Percentiles rank a stretch among this genome's conserved stretches.
These are phyloP conservation scores for Paralinhomoeus sp. DNA, from an alignment of 2,888 invertebrate genomes.

Conservation along the genomic window DNA sequence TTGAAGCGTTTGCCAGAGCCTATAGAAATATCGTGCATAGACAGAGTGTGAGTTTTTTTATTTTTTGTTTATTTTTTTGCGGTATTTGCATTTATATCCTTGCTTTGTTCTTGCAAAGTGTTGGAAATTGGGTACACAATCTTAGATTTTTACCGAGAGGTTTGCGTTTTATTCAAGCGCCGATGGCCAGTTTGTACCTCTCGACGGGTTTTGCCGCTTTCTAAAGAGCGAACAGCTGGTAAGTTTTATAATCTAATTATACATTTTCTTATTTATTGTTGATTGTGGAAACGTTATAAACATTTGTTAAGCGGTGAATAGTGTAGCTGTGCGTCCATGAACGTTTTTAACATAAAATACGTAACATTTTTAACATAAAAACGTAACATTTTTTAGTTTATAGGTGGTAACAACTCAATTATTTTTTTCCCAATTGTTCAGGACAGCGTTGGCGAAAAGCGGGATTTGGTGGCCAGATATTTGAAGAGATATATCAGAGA, in stretches of 20 bases:
- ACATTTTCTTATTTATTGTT: too few species aligned
- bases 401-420: not conserved
- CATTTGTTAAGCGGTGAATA: too few species aligned
- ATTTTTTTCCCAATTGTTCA: not conserved
- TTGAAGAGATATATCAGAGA: not conserved
- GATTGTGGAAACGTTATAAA: too few species aligned
- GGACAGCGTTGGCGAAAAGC: not conserved
- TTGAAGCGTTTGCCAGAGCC: constrained; percentile 11
- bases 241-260: too few species aligned
- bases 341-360: too few species aligned
- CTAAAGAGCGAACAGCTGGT: not conserved
- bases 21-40: constrained; percentile 12
- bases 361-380: too few species aligned
- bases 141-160: constrained; percentile 1
- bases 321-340: too few species aligned
- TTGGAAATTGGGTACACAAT: too few species aligned
- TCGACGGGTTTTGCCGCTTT: not conserved
- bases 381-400: too few species aligned
- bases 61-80: too few species aligned
- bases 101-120: too few species aligned
- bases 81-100: too few species aligned
- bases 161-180: not conserved
- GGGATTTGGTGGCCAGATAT: not conserved
- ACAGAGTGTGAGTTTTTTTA: constrained; percentile 6
- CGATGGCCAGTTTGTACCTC: not conserved